Percentiles rank a stretch among this genome's conserved stretches.
These are phyloP conservation scores for Chaetophractus vellerosus DNA, from an alignment of 2,797 vertebrate species.

Conservation along the genomic window DNA sequence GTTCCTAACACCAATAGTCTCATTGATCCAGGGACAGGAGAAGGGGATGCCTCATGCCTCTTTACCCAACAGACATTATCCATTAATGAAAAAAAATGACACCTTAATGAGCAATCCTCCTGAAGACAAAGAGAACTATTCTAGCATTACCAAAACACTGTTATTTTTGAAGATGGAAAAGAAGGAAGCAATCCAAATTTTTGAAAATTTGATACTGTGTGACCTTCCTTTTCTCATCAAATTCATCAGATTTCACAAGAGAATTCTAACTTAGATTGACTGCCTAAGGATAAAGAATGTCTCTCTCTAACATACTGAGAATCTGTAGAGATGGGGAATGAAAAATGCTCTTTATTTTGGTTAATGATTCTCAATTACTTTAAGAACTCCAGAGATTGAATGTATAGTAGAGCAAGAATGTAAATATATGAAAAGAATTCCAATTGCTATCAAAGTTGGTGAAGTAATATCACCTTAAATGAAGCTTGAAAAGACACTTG, in stretches of 20 bases:
- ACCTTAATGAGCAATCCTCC: neutral
- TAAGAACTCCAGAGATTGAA: neutral
- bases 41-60: neutral
- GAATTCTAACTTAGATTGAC: neutral
- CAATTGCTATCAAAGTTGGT: neutral
- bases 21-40: neutral
- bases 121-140: neutral
- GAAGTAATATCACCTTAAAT: neutral
- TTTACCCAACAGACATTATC: neutral
- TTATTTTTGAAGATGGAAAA: neutral
- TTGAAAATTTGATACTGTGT: neutral
- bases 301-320: neutral
- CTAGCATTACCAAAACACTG: neutral
- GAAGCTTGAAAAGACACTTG: neutral
- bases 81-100: conserved; percentile 32
- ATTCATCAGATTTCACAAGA: neutral
- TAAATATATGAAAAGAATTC: conserved; percentile 31
- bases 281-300: neutral
- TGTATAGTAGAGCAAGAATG: neutral
- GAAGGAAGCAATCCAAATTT: neutral
- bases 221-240: neutral
- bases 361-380: neutral
- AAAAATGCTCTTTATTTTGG: neutral
- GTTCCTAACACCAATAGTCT: neutral
- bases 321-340: neutral